phyloP scores from a whole-genome alignment of 2,113 vertebrate species.

The Plecotus auritus region DNA sequence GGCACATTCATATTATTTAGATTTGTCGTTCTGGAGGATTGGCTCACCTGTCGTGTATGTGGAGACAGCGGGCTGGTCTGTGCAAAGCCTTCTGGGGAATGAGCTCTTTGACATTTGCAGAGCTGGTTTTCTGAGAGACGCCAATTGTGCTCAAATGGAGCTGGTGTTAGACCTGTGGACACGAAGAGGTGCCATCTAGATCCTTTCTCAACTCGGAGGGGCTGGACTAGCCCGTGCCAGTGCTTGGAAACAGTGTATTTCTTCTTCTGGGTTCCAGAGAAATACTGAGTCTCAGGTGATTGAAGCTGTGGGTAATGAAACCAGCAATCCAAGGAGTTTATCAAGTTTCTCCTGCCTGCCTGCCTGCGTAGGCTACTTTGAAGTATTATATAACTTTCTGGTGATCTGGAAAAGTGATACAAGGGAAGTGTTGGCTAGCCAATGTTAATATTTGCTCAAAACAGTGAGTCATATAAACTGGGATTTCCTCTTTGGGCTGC shows the following conservation, averaged over 20 bases:
- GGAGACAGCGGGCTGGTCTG: too few species aligned
- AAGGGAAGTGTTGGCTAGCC: conserved; percentile 77
- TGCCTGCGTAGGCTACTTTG: conserved; percentile 53
- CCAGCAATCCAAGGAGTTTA: conserved; percentile 46
- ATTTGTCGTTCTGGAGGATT: not conserved
- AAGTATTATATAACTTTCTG: conserved; percentile 71
- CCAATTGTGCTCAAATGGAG: not conserved
- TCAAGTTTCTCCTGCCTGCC: conserved; percentile 45
- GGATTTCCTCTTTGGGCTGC: conserved; percentile 80
- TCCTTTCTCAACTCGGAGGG: not conserved
- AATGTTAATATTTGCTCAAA: conserved; percentile 90
- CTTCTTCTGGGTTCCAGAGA: conserved; percentile 45
- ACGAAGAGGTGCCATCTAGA: not conserved
- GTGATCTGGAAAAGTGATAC: conserved; percentile 86
- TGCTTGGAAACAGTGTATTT: conserved; percentile 24
- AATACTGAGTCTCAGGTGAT: conserved; percentile 56
- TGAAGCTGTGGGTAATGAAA: conserved; percentile 59
- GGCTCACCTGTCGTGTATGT: too few species aligned
- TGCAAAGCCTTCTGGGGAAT: not conserved
- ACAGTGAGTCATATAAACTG: conserved; percentile 83
- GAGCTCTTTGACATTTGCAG: not conserved
- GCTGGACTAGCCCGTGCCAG: not conserved
- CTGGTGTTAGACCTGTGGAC: not conserved
- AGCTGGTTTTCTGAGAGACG: not conserved
- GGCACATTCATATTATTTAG: not conserved